Conservation (phyloP, 2,888 invertebrate genomes). For the Lacanobia oleracea region DNA sequence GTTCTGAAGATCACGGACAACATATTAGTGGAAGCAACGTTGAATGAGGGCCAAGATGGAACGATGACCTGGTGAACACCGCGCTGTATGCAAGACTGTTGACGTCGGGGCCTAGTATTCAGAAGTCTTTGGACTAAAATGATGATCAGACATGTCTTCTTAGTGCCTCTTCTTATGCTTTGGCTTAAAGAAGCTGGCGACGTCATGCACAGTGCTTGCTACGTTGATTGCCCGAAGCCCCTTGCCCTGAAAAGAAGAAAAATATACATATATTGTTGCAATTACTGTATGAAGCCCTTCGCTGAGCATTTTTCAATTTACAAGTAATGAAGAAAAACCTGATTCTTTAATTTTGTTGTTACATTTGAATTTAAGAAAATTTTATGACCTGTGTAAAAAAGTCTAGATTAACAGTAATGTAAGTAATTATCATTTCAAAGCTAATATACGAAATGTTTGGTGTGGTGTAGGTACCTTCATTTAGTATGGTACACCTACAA, state of each 20-base stretch:
- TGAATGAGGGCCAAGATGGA: neutral
- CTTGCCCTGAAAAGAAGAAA: slow-evolving; percentile 71
- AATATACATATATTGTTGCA: neutral
- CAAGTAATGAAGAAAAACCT: too few species aligned
- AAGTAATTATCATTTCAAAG: too few species aligned
- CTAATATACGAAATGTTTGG: too few species aligned
- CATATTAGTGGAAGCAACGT: neutral
- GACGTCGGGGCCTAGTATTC: neutral
- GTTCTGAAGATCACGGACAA: neutral
- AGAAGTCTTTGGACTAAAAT: neutral
- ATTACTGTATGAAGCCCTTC: neutral
- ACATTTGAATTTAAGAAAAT: too few species aligned
- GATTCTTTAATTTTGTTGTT: too few species aligned
- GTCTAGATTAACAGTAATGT: too few species aligned
- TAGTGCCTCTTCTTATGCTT: slow-evolving; percentile 68
- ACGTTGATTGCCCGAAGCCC: slow-evolving; percentile 75
- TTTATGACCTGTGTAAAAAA: too few species aligned
- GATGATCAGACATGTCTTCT: neutral
- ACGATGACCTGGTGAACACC: neutral
- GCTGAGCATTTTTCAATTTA: too few species aligned
- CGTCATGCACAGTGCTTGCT: slow-evolving; percentile 76
- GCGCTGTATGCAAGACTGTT: too few species aligned
- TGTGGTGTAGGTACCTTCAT: too few species aligned
- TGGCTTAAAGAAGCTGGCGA: slow-evolving; percentile 68
- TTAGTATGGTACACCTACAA: too few species aligned